A percentile compares a stretch with the other conserved stretches of the same genome.
Evolutionary conservation across 2,113 vertebrate genomes (phyloP).

Genomic region (Hipposideros armiger): DNA sequence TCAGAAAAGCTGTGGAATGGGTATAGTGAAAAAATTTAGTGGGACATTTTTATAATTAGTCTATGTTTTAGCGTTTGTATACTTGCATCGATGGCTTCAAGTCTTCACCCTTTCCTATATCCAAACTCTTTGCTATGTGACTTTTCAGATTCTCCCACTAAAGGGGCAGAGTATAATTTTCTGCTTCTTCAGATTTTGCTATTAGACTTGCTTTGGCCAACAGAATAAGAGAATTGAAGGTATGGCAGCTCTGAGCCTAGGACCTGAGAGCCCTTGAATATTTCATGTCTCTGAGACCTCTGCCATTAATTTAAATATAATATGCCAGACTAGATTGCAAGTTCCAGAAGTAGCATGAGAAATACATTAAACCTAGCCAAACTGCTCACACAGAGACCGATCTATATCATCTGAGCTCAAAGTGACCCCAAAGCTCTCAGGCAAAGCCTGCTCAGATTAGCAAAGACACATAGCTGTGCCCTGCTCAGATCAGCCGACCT

Average conservation of each 20-base stretch:
- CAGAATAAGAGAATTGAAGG: too few species aligned
- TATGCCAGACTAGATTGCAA: neutral
- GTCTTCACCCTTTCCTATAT: neutral
- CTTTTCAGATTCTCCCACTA: too few species aligned
- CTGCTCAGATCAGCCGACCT: neutral
- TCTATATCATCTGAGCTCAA: neutral
- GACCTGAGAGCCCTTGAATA: neutral
- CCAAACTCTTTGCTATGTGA: neutral
- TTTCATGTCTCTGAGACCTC: neutral
- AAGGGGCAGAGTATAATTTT: too few species aligned
- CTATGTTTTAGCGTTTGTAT: neutral
- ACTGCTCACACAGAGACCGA: neutral
- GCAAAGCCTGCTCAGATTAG: neutral
- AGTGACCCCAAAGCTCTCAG: neutral
- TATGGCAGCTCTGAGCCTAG: too few species aligned
- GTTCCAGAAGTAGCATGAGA: neutral
- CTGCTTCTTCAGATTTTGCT: too few species aligned
- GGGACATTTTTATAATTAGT: neutral
- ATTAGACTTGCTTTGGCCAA: too few species aligned
- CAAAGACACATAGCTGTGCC: neutral
- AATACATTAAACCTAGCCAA: neutral
- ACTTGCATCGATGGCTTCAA: neutral
- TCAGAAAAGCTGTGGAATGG: neutral
- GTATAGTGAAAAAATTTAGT: neutral
- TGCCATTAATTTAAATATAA: neutral